These are phyloP conservation scores for Magallana angulata DNA, from an alignment of 1,140 invertebrate genomes.

Conservation along the genomic window DNA sequence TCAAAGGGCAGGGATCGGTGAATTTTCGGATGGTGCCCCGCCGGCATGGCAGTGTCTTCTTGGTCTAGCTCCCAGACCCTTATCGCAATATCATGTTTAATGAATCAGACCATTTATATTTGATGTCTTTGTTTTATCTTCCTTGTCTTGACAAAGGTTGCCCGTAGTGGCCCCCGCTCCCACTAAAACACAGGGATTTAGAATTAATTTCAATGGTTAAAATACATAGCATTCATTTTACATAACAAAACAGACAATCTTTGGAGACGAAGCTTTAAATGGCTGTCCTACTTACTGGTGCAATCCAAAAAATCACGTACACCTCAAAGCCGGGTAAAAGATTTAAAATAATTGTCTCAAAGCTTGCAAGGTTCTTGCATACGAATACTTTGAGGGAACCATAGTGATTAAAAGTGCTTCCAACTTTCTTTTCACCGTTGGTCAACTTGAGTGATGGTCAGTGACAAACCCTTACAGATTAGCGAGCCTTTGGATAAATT, in stretches of 20 bases:
- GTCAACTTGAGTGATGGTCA: conserved; percentile 2
- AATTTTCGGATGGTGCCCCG: background rate
- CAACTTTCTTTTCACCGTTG: background rate
- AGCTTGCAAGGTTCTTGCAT: background rate
- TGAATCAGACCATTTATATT: conserved; percentile 30
- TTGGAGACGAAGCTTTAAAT: conserved; percentile 2
- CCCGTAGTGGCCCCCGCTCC: background rate
- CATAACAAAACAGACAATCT: conserved; percentile 12
- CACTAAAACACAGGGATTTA: conserved; percentile 1
- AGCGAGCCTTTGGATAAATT: conserved; percentile 19
- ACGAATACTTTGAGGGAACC: background rate
- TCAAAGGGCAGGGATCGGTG: background rate
- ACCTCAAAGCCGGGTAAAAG: background rate
- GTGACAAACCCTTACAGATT: background rate
- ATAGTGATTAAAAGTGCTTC: background rate
- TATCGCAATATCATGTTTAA: conserved; percentile 13
- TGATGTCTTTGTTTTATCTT: conserved; percentile 19
- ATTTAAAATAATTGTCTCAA: conserved; percentile 30
- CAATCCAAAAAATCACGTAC: conserved; percentile 14
- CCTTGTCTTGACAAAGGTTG: conserved; percentile 8
- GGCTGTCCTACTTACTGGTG: conserved; percentile 2
- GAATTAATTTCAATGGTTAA: conserved; percentile 17
- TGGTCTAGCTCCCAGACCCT: background rate
- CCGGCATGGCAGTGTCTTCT: background rate
- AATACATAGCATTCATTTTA: conserved; percentile 25